Conservation (phyloP, 2,113 vertebrate genomes). For the Uria lomvia region DNA sequence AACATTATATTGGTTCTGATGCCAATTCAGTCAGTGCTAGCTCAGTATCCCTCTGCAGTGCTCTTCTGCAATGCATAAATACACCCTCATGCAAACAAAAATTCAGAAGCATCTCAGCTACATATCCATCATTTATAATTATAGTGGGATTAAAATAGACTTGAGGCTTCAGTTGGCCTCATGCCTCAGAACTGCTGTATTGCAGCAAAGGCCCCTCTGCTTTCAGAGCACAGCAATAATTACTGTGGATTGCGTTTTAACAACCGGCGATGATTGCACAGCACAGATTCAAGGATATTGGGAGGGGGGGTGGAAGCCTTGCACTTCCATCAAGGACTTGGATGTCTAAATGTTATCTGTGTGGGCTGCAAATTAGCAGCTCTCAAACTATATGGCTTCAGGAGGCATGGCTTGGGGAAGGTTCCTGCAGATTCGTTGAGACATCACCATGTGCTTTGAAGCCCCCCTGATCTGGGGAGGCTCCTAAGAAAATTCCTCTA, state of each 20-base stretch:
- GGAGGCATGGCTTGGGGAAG: not conserved
- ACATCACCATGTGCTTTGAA: not conserved
- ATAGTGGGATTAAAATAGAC: constrained; percentile 33
- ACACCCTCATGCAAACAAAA: not conserved
- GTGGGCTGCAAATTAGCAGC: constrained; percentile 6
- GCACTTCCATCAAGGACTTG: not conserved
- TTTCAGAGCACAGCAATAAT: not conserved
- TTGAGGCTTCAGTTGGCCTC: not conserved
- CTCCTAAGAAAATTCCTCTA: not conserved
- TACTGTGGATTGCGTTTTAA: not conserved
- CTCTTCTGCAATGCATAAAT: not conserved
- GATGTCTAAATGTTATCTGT: not conserved
- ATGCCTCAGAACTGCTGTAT: not conserved
- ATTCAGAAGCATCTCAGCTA: not conserved
- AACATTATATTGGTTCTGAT: not conserved
- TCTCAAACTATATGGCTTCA: not conserved
- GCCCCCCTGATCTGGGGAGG: not conserved
- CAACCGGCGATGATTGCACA: not conserved
- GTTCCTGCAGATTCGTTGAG: not conserved
- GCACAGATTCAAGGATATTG: not conserved
- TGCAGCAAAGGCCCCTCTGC: not conserved
- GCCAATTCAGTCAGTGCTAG: not conserved
- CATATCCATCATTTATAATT: constrained; percentile 44
- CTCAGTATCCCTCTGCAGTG: not conserved
- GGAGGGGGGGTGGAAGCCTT: not conserved